These are phyloP conservation scores for Antheraea mylitta DNA, from an alignment of 1,140 invertebrate genomes.

Conservation along the genomic window DNA sequence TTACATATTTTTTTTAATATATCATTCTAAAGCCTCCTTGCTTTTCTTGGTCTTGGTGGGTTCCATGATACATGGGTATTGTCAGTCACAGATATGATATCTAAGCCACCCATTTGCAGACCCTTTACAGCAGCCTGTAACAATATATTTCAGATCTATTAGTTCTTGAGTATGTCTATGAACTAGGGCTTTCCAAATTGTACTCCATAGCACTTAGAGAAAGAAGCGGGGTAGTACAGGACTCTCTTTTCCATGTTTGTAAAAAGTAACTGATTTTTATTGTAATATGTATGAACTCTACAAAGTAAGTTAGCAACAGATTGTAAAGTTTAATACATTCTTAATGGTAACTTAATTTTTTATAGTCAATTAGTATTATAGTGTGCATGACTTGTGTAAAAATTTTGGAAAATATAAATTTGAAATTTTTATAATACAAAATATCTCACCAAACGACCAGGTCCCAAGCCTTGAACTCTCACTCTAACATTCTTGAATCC, in stretches of 20 bases:
- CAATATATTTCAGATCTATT: constrained; percentile 31
- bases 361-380: no score
- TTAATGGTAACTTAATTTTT: no score
- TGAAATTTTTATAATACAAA: constrained; percentile 10
- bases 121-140: constrained; percentile 95
- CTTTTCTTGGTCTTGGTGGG: constrained; percentile 87
- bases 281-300: no score
- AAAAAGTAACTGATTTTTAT: no score
- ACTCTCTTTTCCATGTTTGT: no score
- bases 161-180: constrained; percentile 27
- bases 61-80: constrained; percentile 89
- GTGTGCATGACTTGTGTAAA: no score
- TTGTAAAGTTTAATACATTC: no score
- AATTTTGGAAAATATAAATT: no score
- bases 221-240: no score
- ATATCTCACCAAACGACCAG: constrained; percentile 89
- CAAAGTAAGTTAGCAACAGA: no score
- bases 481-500: constrained; percentile 88
- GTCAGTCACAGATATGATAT: constrained; percentile 95
- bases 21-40: constrained; percentile 82
- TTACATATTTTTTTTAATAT: constrained; percentile 2
- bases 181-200: no score
- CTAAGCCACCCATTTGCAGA: constrained; percentile 91
- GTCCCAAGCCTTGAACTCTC: constrained; percentile 88
- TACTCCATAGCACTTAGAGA: no score